Evolutionary conservation across 2,797 vertebrate species (phyloP).

Genomic region (Dromococcyx pavoninus): DNA sequence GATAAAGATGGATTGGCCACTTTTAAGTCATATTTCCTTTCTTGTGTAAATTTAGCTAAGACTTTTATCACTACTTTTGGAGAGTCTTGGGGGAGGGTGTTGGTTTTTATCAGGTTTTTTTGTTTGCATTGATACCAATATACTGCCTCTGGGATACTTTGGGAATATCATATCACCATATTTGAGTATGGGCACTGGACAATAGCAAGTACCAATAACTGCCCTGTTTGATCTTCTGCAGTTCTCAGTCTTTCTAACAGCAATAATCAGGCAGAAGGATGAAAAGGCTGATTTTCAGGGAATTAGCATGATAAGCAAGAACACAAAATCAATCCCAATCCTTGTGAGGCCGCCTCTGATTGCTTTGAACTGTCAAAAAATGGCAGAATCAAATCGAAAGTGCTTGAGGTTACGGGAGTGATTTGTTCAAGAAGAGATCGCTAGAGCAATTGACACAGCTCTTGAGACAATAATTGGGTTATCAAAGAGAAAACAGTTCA

Average conservation of each 20-base stretch:
- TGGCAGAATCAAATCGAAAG: conserved; percentile 99
- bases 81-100: neutral
- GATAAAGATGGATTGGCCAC: conserved; percentile 52
- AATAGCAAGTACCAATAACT: conserved; percentile 83
- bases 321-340: conserved; percentile 99
- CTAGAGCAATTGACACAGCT: conserved; percentile 99
- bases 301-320: conserved; percentile 99
- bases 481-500: conserved; percentile 99
- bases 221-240: conserved; percentile 85
- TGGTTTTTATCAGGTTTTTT: neutral
- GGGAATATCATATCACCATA: conserved; percentile 69
- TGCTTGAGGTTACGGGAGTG: conserved; percentile 99
- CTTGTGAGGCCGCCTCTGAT: conserved; percentile 99
- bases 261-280: conserved; percentile 99
- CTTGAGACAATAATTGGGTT: conserved; percentile 99
- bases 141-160: conserved; percentile 41
- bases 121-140: conserved; percentile 54
- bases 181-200: conserved; percentile 73
- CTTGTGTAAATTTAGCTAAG: conserved; percentile 41
- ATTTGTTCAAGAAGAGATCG: conserved; percentile 99
- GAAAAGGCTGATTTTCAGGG: conserved; percentile 99
- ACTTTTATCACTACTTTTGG: conserved; percentile 53
- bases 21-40: conserved; percentile 52
- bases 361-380: conserved; percentile 99
- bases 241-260: conserved; percentile 97